Conservation (phyloP, 2,113 vertebrate species). For the Oxyruncus cristatus region DNA sequence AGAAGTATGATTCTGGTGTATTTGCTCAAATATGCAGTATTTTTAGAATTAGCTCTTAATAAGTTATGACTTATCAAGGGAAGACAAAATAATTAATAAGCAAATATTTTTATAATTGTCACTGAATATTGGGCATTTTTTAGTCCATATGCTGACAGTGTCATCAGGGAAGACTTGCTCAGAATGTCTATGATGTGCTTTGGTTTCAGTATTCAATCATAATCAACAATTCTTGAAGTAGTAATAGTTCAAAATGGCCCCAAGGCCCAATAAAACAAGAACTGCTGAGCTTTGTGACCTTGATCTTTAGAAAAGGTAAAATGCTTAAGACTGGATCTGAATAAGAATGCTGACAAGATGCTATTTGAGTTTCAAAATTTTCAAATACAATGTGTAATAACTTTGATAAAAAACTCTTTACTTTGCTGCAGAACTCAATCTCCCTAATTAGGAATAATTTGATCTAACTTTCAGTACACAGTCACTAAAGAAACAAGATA, state of each 20-base stretch:
- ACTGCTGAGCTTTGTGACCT: conserved; percentile 53
- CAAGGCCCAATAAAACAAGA: conserved; percentile 62
- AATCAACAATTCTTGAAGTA: conserved; percentile 45
- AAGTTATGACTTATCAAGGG: background rate
- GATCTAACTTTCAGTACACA: conserved; percentile 40
- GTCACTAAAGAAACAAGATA: conserved; percentile 38
- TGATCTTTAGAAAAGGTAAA: conserved; percentile 69
- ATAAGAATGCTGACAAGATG: background rate
- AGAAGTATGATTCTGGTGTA: background rate
- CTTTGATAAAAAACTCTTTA: background rate
- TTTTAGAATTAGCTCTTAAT: background rate
- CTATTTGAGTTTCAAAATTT: background rate
- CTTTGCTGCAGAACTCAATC: background rate
- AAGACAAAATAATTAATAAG: background rate
- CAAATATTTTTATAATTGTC: background rate
- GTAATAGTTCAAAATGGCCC: conserved; percentile 58
- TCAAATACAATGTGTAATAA: background rate
- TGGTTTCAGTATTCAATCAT: conserved; percentile 45
- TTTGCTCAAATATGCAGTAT: background rate
- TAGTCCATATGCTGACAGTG: background rate
- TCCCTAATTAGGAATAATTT: conserved; percentile 57
- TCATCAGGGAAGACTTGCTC: conserved; percentile 15
- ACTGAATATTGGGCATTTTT: background rate
- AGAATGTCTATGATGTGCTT: conserved; percentile 1
- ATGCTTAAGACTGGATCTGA: conserved; percentile 36